Conservation (phyloP, 2,797 vertebrate species). For the Remorina albescens region DNA sequence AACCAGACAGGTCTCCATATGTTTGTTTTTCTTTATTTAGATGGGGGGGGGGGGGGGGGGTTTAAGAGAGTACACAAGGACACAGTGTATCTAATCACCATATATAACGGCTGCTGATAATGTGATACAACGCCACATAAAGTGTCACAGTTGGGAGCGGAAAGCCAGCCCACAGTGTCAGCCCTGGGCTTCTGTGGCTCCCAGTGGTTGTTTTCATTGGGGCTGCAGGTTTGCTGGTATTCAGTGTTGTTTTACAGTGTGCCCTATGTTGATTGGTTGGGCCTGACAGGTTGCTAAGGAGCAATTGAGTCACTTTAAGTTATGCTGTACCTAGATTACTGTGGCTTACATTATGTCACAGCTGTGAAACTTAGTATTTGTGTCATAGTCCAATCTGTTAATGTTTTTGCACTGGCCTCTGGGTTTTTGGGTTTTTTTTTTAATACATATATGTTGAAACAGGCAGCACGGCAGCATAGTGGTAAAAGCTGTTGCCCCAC, state of each 20-base stretch:
- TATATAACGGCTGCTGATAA: constrained; percentile 21
- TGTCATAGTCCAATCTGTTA: constrained; percentile 28
- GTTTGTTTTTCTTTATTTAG: constrained; percentile 59
- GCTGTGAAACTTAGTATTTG: constrained; percentile 26
- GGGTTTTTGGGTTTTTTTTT: too few relatives aligned
- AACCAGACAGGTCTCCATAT: constrained; percentile 19
- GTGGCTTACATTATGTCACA: constrained; percentile 20
- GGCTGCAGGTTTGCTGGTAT: constrained; percentile 53
- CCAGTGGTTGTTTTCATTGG: constrained; percentile 28
- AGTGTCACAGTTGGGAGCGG: constrained; percentile 21
- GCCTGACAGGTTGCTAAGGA: constrained; percentile 74
- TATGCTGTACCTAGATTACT: constrained; percentile 25
- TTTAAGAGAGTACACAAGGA: constrained; percentile 8
- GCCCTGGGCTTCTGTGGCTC: constrained; percentile 25
- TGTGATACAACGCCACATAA: neutral
- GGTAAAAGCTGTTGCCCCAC: too few relatives aligned
- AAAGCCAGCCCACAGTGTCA: constrained; percentile 40
- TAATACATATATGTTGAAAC: too few relatives aligned
- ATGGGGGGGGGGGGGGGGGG: constrained; percentile 1
- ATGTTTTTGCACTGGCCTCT: neutral
- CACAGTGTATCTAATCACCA: constrained; percentile 13
- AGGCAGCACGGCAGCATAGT: too few relatives aligned
- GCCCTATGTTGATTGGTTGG: constrained; percentile 48
- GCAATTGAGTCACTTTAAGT: constrained; percentile 76
- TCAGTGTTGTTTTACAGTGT: constrained; percentile 57